Evolutionary conservation across 2,113 vertebrate genomes (phyloP), one percentile per base, ranked within the genome.

Genomic region (Ivindomyrus marchei): DNA sequence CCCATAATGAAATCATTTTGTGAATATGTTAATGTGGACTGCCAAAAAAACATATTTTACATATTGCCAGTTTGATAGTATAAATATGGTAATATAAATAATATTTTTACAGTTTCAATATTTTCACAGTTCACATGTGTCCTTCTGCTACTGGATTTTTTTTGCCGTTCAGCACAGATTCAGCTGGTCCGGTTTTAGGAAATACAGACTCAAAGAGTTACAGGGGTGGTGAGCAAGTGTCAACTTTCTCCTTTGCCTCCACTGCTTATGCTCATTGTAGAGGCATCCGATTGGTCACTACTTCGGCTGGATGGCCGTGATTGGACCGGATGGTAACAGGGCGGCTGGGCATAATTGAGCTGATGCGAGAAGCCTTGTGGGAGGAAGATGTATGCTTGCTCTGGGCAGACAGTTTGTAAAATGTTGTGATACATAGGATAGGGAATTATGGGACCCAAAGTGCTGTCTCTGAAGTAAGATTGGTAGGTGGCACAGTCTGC

Each of bases 261-360:
- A 70, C 92, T 93, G 85, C 92, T 92, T 7, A 91, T 39, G 66
- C 93, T 92, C 85, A 92, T 89, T 24, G 90, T 91, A 7, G 91
- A 93, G n/a, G 89, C 90, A 90, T 91, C 91, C 15, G 85, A 90
- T n/a, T 92, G 91, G 88, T 92, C 90, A 53, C 91, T 91, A 89
- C 92, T 92, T 85, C 90, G 93, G 90, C 93, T 93, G 90, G 92
- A 91, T 6, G 88, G 91, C 88, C 93, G 91, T 87, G 92, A 92
- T n/a, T 91, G 91, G 31, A 24, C 88, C 5, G 31, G 21, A 24
- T 56, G 36, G 90, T 66, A 87, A 53, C 85, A 53, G 4, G 49
- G 50, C 7, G 11, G 77, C 45, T 8, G 91, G n/a, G 87, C 56
- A 87, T 52, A 89, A 88, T 90, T 90, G 91, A 52, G 46, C 83